Conservation (phyloP, 2,797 vertebrate genomes). For the Sebastes jordani region DNA sequence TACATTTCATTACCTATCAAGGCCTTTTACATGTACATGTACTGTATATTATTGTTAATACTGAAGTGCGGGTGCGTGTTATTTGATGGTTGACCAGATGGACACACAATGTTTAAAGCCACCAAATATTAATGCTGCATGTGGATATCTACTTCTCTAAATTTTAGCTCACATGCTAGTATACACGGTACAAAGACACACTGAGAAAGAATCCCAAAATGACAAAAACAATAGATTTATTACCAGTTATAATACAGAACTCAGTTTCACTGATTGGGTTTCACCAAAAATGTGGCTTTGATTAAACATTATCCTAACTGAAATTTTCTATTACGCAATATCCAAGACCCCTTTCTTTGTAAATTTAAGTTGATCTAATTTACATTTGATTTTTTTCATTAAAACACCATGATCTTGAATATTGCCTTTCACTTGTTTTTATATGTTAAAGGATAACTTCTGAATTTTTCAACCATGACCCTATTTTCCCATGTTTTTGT, state of each 20-base stretch:
- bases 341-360: conserved; percentile 53
- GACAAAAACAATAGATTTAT: conserved; percentile 11
- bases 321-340: conserved; percentile 56
- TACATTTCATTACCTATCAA: conserved; percentile 70
- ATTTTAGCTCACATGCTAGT: conserved; percentile 44
- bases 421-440: conserved; percentile 4
- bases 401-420: conserved; percentile 55
- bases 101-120: conserved; percentile 48
- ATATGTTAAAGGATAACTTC: neutral
- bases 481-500: too few relatives aligned
- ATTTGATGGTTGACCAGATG: conserved; percentile 28
- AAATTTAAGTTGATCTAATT: conserved; percentile 46
- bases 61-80: conserved; percentile 38
- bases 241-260: conserved; percentile 9
- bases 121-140: conserved; percentile 70
- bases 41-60: conserved; percentile 70
- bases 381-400: conserved; percentile 56
- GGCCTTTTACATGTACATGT: conserved; percentile 74
- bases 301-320: conserved; percentile 29
- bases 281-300: conserved; percentile 46
- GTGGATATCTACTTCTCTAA: conserved; percentile 49
- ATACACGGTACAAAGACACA: conserved; percentile 19
- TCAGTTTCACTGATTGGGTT: conserved; percentile 5
- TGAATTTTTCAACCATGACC: too few relatives aligned
- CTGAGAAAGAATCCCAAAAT: conserved; percentile 20